Base-by-base conservation (phyloP, 2,797 vertebrate species). In the Gadopsis bispinosus region DNA sequence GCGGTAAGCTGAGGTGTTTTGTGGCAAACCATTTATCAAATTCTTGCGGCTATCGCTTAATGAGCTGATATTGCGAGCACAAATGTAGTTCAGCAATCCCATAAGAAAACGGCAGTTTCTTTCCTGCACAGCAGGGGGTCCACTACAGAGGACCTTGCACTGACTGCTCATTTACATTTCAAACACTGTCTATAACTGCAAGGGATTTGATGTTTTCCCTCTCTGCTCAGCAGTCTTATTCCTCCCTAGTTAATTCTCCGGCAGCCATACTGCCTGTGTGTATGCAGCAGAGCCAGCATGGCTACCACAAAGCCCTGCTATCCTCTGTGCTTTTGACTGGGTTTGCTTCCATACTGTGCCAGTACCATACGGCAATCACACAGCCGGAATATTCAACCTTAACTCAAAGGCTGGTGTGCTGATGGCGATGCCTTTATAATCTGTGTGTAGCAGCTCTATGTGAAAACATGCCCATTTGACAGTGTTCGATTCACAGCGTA, bases 141-240 rank as follows among this genome's bases (percentile, higher is more conserved):
- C 77, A 87, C 92, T 88, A 92, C 89, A 92, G 92, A 93, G 89
- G 87, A 87, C 89, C 87, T 16, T 77, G 90, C 89, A 62, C 91
- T 86, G 90, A 75, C 87, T 93, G 89, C 90, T 94, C 90, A 94
- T 94, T 94, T 94, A 90, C 94, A 94, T 94, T 94, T 94, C 92
- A 94, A 94, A 94, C 92, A 83, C 88, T 47, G 91, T 93, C 92
- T 91, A 92, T 91, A 93, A 92, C 93, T 94, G 91, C 92, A 79
- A 94, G 94, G 91, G 92, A 93, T 94, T 94, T 93, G 90, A 93
- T 93, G 90, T 93, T 93, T 92, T 92, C 90, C 89, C 89, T 87
- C 89, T 88, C 83, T 85, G 90, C 84, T 91, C 87, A 77, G 88
- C 91, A 89, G 88, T 89, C 91, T 91, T 91, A 86, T 87, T 91